Evolutionary conservation across 1,140 invertebrate species (phyloP), one percentile per base, ranked within the genome.

Genomic region (Ostrea denselamellosa): DNA sequence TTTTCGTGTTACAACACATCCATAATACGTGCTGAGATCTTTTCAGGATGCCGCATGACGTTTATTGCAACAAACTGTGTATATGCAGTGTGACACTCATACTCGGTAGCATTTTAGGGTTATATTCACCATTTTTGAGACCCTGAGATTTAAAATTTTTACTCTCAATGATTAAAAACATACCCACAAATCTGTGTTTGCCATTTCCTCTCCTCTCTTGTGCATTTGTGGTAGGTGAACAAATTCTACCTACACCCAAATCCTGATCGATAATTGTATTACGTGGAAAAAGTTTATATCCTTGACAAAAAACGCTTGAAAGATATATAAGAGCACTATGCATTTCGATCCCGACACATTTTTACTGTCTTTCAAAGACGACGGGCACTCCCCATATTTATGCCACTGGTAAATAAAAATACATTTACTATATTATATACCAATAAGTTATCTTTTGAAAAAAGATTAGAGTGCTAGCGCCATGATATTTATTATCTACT

Each of bases 181-280:
- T 68, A 86, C 62, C 51, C 44, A 65, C n/a, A 86, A 51, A 65
- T 86, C 54, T 8, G 34, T 34, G 34, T 77, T 77, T 3, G 68
- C 28, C 68, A 85, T 65, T 85, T n/a, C 22, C 10, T 5, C 19
- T 52, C 51, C 14, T 53, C 10, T 85, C 19, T 62, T n/a, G 17
- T 28, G 25, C 62, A 22, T 9, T 28, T 28, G 14, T 14, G 9
- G 22, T 77, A 5, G 25, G 28, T 77, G 68, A 77, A 77, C 68
- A 77, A 77, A 28, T 77, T 34, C 68, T 77, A 34, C 68, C 68
- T 25, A 77, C 68, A 77, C 68, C 68, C 25, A 28, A 14, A 34
- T 77, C 68, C 28, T 28, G 68, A 25, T 77, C 14, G 8, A 4
- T 77, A 25, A 77, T 4, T 25, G 22, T 71, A 12, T 71, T 28